phyloP scores from a whole-genome alignment of 2,888 invertebrate species.

The Bellardia pandia region DNA sequence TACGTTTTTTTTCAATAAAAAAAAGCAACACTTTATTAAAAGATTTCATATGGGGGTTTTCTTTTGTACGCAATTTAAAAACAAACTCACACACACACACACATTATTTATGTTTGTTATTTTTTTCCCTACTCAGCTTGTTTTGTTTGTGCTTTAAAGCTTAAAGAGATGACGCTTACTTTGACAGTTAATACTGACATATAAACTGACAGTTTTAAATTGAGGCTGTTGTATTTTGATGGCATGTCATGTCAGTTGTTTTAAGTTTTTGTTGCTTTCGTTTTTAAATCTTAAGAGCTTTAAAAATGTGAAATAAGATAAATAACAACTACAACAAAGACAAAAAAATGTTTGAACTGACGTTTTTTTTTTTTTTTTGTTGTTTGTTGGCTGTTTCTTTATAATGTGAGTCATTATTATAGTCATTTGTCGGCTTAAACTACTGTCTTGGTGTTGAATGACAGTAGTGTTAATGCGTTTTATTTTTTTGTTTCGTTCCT shows the following conservation, averaged over 20 bases:
- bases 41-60: conserved; percentile 48
- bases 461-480: conserved; percentile 59
- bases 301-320: conserved; percentile 60
- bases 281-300: conserved; percentile 67
- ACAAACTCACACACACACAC: not conserved
- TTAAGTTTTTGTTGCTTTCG: conserved; percentile 51
- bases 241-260: conserved; percentile 75
- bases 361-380: conserved; percentile 1
- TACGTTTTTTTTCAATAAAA: not conserved
- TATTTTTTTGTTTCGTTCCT: not conserved
- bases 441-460: conserved; percentile 70
- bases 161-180: conserved; percentile 73
- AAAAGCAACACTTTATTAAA: conserved; percentile 38
- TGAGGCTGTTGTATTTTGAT: conserved; percentile 79
- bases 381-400: conserved; percentile 32
- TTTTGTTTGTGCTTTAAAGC: conserved; percentile 68
- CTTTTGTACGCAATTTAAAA: conserved; percentile 24
- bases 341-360: conserved; percentile 11
- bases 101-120: conserved; percentile 30
- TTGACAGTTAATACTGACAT: conserved; percentile 83
- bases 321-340: conserved; percentile 33
- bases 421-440: conserved; percentile 73
- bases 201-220: conserved; percentile 83
- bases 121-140: conserved; percentile 45
- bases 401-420: conserved; percentile 71